Evolutionary conservation across 1,140 invertebrate species (phyloP).

Genomic region (Orchesella cincta): DNA sequence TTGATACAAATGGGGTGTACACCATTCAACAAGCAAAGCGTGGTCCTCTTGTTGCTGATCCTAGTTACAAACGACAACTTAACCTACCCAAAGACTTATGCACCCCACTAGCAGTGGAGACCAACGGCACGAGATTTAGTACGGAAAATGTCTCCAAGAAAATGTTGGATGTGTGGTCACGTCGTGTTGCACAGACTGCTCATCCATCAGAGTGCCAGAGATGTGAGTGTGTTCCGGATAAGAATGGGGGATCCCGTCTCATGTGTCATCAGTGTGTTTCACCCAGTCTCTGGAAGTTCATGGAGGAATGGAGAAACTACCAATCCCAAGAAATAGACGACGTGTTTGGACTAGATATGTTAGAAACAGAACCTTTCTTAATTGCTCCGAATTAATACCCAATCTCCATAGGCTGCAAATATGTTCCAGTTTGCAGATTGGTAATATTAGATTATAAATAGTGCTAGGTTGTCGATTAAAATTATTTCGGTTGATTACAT

Average conservation of each 20-base stretch:
- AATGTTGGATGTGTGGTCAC: conserved; percentile 57
- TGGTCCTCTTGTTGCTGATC: conserved; percentile 51
- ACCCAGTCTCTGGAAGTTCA: conserved; percentile 38
- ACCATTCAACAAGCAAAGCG: conserved; percentile 54
- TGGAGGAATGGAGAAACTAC: conserved; percentile 48
- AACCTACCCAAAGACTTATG: conserved; percentile 59
- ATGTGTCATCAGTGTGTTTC: conserved; percentile 47
- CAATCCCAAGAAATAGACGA: conserved; percentile 32
- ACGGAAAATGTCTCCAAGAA: conserved; percentile 52
- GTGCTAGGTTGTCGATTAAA: too few relatives aligned
- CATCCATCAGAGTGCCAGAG: conserved; percentile 56
- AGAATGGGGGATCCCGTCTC: conserved; percentile 53
- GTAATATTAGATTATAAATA: too few relatives aligned
- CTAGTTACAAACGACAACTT: conserved; percentile 55
- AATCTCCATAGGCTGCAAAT: too few relatives aligned
- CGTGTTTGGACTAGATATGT: neutral
- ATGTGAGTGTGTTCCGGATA: conserved; percentile 59
- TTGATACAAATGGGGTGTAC: conserved; percentile 57
- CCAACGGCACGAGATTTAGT: conserved; percentile 60
- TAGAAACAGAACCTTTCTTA: neutral
- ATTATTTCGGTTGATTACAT: too few relatives aligned
- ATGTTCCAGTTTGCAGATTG: too few relatives aligned
- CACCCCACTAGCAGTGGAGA: conserved; percentile 58
- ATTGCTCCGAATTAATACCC: neutral
- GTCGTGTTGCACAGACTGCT: conserved; percentile 55